Percentiles rank a stretch among this genome's conserved stretches.
Evolutionary conservation across 2,888 invertebrate genomes (phyloP).

Genomic region (Drosophila kokeensis): DNA sequence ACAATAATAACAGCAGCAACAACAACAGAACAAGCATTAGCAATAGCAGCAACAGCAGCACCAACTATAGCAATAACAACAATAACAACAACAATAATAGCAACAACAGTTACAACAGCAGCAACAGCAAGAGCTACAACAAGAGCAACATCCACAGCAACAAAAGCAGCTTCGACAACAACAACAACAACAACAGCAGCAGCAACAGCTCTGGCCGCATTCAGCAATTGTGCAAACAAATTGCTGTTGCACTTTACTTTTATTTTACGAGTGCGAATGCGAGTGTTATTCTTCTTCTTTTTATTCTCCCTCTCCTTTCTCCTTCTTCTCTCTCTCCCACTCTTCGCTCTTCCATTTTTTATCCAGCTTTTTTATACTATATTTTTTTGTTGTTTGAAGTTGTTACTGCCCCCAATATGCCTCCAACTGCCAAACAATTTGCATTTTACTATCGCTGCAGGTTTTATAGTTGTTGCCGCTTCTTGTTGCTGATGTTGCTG

Average conservation of each 20-base stretch:
- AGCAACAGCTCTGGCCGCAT: conserved; percentile 69
- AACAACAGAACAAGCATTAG: conserved; percentile 34
- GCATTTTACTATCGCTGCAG: conserved; percentile 80
- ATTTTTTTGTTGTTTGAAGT: not conserved
- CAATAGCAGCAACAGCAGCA: conserved; percentile 42
- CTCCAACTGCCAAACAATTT: conserved; percentile 66
- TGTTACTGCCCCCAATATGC: conserved; percentile 19
- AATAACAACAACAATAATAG: conserved; percentile 33
- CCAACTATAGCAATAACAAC: conserved; percentile 37
- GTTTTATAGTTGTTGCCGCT: conserved; percentile 74
- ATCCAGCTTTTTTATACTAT: not conserved
- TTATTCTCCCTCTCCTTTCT: conserved; percentile 15
- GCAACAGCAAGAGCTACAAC: conserved; percentile 38
- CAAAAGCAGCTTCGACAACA: conserved; percentile 37
- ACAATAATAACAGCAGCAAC: conserved; percentile 40
- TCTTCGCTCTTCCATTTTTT: conserved; percentile 11
- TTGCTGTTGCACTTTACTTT: conserved; percentile 81
- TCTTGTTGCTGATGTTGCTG: conserved; percentile 49
- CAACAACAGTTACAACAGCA: conserved; percentile 50
- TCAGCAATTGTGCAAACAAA: conserved; percentile 80
- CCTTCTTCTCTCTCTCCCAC: conserved; percentile 10
- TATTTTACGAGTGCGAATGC: conserved; percentile 79
- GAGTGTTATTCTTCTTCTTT: conserved; percentile 44
- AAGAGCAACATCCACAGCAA: conserved; percentile 28
- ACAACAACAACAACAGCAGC: conserved; percentile 46